Evolutionary conservation across 1,140 invertebrate genomes (phyloP).

Genomic region (Pinna nobilis): DNA sequence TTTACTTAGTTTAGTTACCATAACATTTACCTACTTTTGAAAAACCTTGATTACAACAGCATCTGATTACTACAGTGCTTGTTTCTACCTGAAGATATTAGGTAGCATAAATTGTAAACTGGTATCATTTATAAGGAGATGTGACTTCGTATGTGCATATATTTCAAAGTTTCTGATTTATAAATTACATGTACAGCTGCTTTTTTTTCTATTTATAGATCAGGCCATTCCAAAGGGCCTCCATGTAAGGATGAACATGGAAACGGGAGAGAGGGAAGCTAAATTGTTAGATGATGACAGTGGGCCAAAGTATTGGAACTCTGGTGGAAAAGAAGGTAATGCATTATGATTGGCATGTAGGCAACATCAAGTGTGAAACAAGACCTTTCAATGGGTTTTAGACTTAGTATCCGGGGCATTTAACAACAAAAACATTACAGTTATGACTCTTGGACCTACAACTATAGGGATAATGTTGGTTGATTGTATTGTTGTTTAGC

Average conservation of each 20-base stretch:
- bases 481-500: neutral
- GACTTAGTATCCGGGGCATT: too few relatives aligned
- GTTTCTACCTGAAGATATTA: neutral
- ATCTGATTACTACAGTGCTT: neutral
- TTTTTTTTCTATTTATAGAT: conserved; percentile 73
- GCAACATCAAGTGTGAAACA: too few relatives aligned
- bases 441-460: neutral
- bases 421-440: too few relatives aligned
- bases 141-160: neutral
- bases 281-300: conserved; percentile 80
- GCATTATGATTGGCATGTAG: neutral
- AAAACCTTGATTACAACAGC: too few relatives aligned
- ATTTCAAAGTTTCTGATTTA: neutral
- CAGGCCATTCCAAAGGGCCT: conserved; percentile 83
- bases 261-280: conserved; percentile 84
- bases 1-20: too few relatives aligned
- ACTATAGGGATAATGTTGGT: neutral
- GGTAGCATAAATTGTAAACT: neutral
- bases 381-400: too few relatives aligned
- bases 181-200: neutral
- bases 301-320: conserved; percentile 57
- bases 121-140: neutral
- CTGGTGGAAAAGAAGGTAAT: conserved; percentile 55
- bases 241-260: conserved; percentile 84
- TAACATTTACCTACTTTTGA: too few relatives aligned